Evolutionary conservation across 2,888 invertebrate species (phyloP).

Genomic region (Pediacus dermestoides): DNA sequence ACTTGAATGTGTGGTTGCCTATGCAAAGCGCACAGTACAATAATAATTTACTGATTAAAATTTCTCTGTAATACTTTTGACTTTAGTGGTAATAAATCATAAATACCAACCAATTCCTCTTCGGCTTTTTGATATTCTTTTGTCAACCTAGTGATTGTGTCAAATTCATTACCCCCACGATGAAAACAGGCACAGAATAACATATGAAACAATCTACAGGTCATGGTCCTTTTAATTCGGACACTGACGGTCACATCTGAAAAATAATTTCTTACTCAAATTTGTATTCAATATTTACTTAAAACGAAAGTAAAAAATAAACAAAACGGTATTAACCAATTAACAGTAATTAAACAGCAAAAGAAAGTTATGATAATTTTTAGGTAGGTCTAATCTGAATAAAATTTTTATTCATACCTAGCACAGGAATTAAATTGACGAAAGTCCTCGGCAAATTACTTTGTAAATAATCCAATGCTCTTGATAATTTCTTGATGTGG

Average conservation of each 20-base stretch:
- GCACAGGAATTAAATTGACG: conserved; percentile 66
- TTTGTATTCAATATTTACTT: conserved; percentile 3
- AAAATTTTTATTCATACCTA: too few relatives aligned
- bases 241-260: conserved; percentile 70
- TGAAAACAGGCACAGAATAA: conserved; percentile 74
- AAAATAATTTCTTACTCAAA: too few relatives aligned
- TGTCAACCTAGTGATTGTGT: conserved; percentile 59
- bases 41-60: neutral
- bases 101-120: conserved; percentile 56
- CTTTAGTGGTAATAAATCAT: neutral
- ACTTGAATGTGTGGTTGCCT: neutral
- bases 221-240: conserved; percentile 58
- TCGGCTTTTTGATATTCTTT: conserved; percentile 65
- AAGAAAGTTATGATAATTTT: neutral
- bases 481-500: conserved; percentile 60
- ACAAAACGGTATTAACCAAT: conserved; percentile 4
- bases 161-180: conserved; percentile 55
- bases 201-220: conserved; percentile 69
- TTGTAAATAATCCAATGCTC: conserved; percentile 65
- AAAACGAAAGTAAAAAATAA: neutral
- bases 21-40: neutral
- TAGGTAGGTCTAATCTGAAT: too few relatives aligned
- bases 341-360: neutral
- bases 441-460: conserved; percentile 64
- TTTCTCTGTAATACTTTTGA: too few relatives aligned